phyloP scores from a whole-genome alignment of 1,140 invertebrate species.

The Drosophila burlai region DNA sequence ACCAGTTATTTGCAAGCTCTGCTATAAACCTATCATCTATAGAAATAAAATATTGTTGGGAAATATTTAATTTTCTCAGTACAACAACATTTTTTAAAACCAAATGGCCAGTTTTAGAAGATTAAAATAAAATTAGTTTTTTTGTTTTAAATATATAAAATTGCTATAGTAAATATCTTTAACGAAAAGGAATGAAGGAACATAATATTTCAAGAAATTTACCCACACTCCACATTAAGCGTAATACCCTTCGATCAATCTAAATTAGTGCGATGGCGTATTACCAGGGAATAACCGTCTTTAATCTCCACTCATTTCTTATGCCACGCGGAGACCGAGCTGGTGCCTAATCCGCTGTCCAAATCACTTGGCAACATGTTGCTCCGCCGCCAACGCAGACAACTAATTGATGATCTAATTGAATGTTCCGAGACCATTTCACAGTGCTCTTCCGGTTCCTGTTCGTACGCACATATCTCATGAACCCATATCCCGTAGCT shows the following conservation, averaged over 20 bases:
- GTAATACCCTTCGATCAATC: constrained; percentile 15
- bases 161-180: too few relatives aligned
- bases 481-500: constrained; percentile 19
- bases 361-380: constrained; percentile 54
- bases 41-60: too few relatives aligned
- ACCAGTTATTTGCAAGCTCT: too few relatives aligned
- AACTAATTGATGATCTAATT: constrained; percentile 73
- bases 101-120: too few relatives aligned
- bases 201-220: not conserved
- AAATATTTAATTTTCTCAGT: too few relatives aligned
- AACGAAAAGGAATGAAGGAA: too few relatives aligned
- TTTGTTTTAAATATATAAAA: too few relatives aligned
- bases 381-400: constrained; percentile 18
- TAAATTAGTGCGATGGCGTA: constrained; percentile 18
- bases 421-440: constrained; percentile 40
- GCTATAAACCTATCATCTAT: too few relatives aligned
- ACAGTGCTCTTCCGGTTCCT: constrained; percentile 28
- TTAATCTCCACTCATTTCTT: constrained; percentile 8
- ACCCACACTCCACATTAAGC: not conserved
- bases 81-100: too few relatives aligned
- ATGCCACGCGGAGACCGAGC: constrained; percentile 13
- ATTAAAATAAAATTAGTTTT: too few relatives aligned
- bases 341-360: constrained; percentile 33
- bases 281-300: constrained; percentile 10
- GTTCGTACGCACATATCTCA: not conserved